Base-by-base conservation (phyloP, 2,888 invertebrate species). In the Apotomis betuletana region DNA sequence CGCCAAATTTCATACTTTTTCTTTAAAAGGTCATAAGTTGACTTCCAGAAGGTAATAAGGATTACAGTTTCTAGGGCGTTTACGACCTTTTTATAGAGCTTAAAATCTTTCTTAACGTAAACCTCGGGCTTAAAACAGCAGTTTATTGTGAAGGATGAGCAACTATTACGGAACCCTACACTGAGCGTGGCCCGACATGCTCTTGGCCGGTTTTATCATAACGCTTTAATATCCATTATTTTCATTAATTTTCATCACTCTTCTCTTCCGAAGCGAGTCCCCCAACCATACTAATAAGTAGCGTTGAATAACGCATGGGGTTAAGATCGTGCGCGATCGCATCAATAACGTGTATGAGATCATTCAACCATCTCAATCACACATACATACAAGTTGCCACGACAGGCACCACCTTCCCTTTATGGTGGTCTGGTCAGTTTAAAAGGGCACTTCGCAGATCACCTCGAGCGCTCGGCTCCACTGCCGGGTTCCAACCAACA, bases 381-480 rank as follows among this genome's bases (percentile, higher is more conserved):
- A 74, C 74, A 74, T 54, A 76, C 61, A 41, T 54, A 12, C 61
- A 41, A 55, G 77, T 75, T 74, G 75, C 75, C 70, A 74, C 74
- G 75, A 65, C 76, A 78, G 74, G 79, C 78, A 75, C 79, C 77
- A 71, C 74, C 76, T 81, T 85, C 81, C 83, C 80, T 83, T 83
- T 86, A 86, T 80, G 86, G 84, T 79, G 81, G 80, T 81, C 79
- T 76, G 15, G 58, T 58, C 36, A 38, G 36, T 58, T 80, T 74
- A 83, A 86, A 88, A 89, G 88, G 87, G 87, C 89, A 87, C 77
- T 77, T 80, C 77, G 83, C 81, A 76, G 85, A 88, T 88, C 84
- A 87, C 87, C 87, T 87, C 86, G 85, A 83, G 81, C 77, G 51
- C 9, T 5, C 52, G 12, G 63, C 27, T 79, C 82, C 76, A 85